Percentiles rank a stretch among this genome's conserved stretches.
Conservation (phyloP, 1,140 invertebrate species). For the Idris sp. region DNA sequence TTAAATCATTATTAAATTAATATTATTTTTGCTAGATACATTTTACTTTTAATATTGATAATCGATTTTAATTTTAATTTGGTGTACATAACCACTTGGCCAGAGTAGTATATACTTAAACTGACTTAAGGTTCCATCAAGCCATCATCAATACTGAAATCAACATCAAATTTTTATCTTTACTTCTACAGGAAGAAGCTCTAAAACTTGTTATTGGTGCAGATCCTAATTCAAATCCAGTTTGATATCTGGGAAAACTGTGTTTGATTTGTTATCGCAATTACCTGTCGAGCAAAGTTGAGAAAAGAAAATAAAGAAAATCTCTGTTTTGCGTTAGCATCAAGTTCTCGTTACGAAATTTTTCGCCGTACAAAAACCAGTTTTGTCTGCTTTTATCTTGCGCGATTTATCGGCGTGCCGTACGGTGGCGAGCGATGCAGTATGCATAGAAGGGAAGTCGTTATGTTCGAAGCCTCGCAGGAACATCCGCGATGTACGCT, state of each 20-base stretch:
- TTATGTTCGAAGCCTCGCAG: constrained; percentile 57
- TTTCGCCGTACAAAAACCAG: constrained; percentile 64
- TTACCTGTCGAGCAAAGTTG: constrained; percentile 3
- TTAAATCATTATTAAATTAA: too few species aligned
- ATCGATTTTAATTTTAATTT: too few species aligned
- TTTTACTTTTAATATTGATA: too few species aligned
- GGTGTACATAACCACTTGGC: too few species aligned
- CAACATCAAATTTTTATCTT: too few species aligned
- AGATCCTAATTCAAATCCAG: constrained; percentile 7
- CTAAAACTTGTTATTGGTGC: too few species aligned
- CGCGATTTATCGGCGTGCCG: constrained; percentile 63
- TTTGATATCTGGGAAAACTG: constrained; percentile 6
- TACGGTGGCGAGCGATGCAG: constrained; percentile 55
- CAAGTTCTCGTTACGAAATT: constrained; percentile 66
- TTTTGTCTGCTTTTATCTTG: constrained; percentile 66
- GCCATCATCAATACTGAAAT: too few species aligned
- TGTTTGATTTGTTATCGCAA: constrained; percentile 6
- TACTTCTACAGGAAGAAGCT: too few species aligned
- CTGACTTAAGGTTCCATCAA: too few species aligned
- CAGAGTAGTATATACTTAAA: too few species aligned
- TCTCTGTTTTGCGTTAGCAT: constrained; percentile 54
- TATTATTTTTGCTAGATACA: too few species aligned
- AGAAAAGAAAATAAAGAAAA: constrained; percentile 3
- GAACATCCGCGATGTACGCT: constrained; percentile 50
- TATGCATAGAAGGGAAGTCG: constrained; percentile 63